phyloP scores from a whole-genome alignment of 2,113 vertebrate genomes.

The Oreochromis niloticus region DNA sequence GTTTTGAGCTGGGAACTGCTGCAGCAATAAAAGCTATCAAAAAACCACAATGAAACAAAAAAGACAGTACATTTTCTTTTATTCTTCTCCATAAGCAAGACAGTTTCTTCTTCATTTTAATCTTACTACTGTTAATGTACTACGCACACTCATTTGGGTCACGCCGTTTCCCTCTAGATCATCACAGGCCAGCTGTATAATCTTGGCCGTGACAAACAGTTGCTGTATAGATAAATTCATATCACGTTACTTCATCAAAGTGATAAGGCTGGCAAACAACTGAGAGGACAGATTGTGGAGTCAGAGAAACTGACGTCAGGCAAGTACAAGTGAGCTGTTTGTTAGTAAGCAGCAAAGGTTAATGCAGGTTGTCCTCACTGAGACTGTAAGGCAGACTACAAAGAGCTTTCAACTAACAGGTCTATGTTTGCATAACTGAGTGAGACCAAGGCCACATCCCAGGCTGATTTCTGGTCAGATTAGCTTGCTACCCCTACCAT shows the following conservation, averaged over 20 bases:
- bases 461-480: neutral
- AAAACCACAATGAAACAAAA: neutral
- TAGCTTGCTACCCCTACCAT: neutral
- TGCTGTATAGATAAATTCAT: neutral
- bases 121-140: neutral
- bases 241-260: neutral
- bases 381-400: neutral
- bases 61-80: accelerated
- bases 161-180: neutral
- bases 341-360: neutral
- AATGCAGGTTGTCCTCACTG: neutral
- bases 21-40: neutral
- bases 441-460: neutral
- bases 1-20: neutral
- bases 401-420: neutral
- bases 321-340: neutral
- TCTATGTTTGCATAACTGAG: neutral
- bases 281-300: neutral
- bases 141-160: neutral
- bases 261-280: neutral
- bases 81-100: neutral
- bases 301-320: constrained; percentile 5
- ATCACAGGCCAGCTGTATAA: neutral
- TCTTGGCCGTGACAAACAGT: neutral
- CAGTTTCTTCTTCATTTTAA: neutral